These are phyloP conservation scores for Copidosoma floridanum DNA, from an alignment of 1,140 invertebrate genomes.

Conservation along the genomic window DNA sequence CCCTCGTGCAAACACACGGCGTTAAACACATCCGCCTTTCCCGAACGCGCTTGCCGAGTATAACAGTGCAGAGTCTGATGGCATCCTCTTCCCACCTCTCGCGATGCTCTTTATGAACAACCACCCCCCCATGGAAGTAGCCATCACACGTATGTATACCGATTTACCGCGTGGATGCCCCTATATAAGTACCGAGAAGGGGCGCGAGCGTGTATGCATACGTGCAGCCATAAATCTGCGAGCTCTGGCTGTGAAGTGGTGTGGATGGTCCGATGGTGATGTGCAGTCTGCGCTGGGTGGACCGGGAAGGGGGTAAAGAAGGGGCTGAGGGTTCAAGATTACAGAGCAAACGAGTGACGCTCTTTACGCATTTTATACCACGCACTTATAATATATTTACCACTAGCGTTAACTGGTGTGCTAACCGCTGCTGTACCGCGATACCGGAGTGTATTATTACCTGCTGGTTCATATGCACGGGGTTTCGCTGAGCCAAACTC, in stretches of 20 bases:
- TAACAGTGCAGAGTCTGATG: too few relatives aligned
- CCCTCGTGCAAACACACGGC: background rate
- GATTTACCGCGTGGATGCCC: too few relatives aligned
- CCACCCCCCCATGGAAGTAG: background rate
- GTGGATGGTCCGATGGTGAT: constrained; percentile 50
- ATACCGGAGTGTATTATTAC: too few relatives aligned
- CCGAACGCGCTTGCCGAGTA: too few relatives aligned
- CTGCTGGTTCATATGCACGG: too few relatives aligned
- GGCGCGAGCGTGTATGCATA: constrained; percentile 22
- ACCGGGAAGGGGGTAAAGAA: constrained; percentile 34
- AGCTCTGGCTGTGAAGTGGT: constrained; percentile 50
- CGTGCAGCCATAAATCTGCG: constrained; percentile 51
- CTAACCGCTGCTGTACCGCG: background rate
- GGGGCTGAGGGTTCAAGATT: constrained; percentile 25
- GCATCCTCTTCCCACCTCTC: background rate
- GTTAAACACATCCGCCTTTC: too few relatives aligned
- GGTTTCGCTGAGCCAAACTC: too few relatives aligned
- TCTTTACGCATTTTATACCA: background rate
- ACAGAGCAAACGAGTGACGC: constrained; percentile 4
- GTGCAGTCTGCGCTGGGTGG: too few relatives aligned
- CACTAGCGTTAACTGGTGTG: background rate
- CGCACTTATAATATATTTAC: background rate
- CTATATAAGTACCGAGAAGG: background rate
- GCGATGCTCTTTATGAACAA: constrained; percentile 36
- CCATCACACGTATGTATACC: too few relatives aligned